A percentile compares a stretch with the other conserved stretches of the same genome.
These are phyloP conservation scores for Rotaria sp. DNA, from an alignment of 2,888 invertebrate genomes.

Conservation along the genomic window DNA sequence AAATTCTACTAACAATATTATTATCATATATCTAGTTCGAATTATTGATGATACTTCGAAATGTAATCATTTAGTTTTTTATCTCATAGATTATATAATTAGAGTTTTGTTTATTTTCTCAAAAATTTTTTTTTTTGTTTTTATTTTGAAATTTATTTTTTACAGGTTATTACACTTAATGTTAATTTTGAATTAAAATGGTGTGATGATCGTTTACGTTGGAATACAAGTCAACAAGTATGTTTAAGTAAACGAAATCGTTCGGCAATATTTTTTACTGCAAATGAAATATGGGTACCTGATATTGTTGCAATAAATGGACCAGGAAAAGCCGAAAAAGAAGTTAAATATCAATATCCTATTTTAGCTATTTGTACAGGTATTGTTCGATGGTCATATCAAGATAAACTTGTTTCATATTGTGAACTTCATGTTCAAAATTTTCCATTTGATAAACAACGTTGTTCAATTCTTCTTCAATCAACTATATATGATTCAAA, in stretches of 20 bases:
- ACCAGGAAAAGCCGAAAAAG: background rate
- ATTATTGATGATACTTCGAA: background rate
- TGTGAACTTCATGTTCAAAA: constrained; percentile 34
- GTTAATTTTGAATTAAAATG: constrained; percentile 25
- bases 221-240: constrained; percentile 31
- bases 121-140: background rate
- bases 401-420: constrained; percentile 27
- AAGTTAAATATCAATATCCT: constrained; percentile 33
- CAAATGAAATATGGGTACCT: constrained; percentile 36
- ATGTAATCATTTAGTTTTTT: no score
- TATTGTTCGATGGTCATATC: constrained; percentile 36
- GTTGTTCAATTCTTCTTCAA: constrained; percentile 34
- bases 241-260: background rate
- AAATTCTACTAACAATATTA: no score
- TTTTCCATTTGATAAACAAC: constrained; percentile 39
- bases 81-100: no score
- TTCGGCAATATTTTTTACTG: constrained; percentile 20
- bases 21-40: no score
- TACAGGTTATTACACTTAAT: background rate
- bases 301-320: constrained; percentile 36
- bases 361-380: constrained; percentile 32
- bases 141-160: no score
- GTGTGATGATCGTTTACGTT: constrained; percentile 31
- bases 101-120: no score
- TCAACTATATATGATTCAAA: constrained; percentile 36